A percentile compares a stretch with the other conserved stretches of the same genome.
Evolutionary conservation across 2,113 vertebrate species (phyloP).

Genomic region (Chlorodrepanis virens): DNA sequence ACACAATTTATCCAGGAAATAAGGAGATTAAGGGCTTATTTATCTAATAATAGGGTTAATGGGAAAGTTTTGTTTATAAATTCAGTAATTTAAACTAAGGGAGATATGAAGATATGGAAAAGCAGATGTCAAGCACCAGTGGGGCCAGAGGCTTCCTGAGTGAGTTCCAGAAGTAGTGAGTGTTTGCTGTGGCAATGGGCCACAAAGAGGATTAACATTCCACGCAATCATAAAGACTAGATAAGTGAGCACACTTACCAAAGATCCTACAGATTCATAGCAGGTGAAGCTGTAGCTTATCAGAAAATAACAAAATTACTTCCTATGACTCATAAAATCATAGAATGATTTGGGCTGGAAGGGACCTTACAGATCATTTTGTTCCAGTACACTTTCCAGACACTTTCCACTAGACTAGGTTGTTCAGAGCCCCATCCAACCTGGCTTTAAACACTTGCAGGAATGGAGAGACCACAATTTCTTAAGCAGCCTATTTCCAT

Average conservation of each 20-base stretch:
- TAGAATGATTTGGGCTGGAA: background rate
- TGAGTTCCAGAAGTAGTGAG: background rate
- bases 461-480: background rate
- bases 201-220: background rate
- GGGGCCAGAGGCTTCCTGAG: accelerated
- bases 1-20: background rate
- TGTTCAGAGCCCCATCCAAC: background rate
- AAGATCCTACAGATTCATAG: background rate
- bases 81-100: background rate
- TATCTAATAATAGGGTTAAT: background rate
- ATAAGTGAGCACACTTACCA: background rate
- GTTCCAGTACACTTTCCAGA: background rate
- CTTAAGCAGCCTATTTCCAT: background rate
- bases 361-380: background rate
- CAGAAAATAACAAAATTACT: background rate
- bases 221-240: background rate
- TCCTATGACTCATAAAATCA: background rate
- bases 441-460: background rate
- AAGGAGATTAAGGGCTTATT: background rate
- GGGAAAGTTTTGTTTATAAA: background rate
- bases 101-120: background rate
- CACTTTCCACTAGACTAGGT: background rate
- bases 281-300: background rate
- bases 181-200: accelerated
- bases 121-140: background rate